Percentiles rank a stretch among this genome's conserved stretches.
These are phyloP conservation scores for Masticophis lateralis DNA, from an alignment of 2,797 vertebrate species.

Conservation along the genomic window DNA sequence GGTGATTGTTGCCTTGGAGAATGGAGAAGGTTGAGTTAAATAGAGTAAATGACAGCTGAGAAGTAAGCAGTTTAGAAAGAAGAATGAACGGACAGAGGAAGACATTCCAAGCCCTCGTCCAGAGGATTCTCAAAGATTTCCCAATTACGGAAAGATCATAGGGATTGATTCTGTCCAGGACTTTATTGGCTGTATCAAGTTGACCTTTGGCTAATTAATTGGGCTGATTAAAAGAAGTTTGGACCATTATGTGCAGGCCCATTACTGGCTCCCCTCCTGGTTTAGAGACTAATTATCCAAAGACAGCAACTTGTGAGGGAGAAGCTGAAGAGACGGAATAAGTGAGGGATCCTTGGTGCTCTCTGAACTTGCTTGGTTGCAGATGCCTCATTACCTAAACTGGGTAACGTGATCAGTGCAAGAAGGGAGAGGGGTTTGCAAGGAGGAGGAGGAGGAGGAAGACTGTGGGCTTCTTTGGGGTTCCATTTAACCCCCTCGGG, in stretches of 20 bases:
- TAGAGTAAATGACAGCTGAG: conserved; percentile 68
- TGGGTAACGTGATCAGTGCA: too few species aligned
- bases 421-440: too few species aligned
- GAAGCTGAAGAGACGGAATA: neutral
- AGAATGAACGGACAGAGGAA: conserved; percentile 62
- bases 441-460: too few species aligned
- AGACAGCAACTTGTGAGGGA: neutral
- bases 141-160: conserved; percentile 3
- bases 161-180: neutral
- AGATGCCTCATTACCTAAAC: too few species aligned
- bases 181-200: neutral
- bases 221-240: neutral
- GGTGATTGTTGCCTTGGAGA: conserved; percentile 70
- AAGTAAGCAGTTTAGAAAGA: conserved; percentile 64
- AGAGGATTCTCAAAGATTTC: conserved; percentile 50
- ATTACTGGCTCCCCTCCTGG: neutral
- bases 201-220: neutral
- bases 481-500: too few species aligned
- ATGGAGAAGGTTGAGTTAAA: conserved; percentile 67
- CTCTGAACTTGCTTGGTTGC: too few species aligned
- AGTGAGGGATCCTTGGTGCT: neutral
- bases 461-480: too few species aligned
- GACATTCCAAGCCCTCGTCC: conserved; percentile 50
- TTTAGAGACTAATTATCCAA: neutral
- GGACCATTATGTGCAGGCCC: accelerated